Evolutionary conservation across 2,113 vertebrate genomes (phyloP), one percentile per base, ranked within the genome.

Genomic region (Spheniscus mendiculus): DNA sequence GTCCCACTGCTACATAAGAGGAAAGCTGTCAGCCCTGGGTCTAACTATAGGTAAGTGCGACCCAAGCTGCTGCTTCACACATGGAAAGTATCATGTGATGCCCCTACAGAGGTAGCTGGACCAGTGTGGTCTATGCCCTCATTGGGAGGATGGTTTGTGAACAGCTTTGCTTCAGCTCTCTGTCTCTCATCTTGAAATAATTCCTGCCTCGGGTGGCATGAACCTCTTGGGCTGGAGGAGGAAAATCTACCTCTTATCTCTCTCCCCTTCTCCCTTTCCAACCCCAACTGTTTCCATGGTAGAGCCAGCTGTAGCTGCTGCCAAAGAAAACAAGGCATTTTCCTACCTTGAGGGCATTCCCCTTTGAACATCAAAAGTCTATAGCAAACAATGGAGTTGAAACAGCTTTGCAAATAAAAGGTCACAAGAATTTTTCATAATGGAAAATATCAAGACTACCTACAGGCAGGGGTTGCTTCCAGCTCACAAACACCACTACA

Each of bases 341-440:
- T 96, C 90, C 93, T 95, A 97, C 96, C 96, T 96, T 89, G 74
- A 96, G 96, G 95, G 93, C 93, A 97, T 97, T 97, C 94, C 95
- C 91, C 96, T 95, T 94, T 80, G 87, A 97, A 97, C 91, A 97
- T 94, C 91, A 96, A 91, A 96, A 59, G 84, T 95, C 89, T 86
- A 80, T 9, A 85, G 95, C 94, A 97, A 97, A 96, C 94, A 97
- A 96, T 96, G 61, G 94, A 95, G 72, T 87, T 94, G 87, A 89
- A 96, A 96, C 62, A 94, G 87, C 74, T 96, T 93, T 93, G 91
- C 82, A 97, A 95, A 96, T 74, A 97, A 83, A 96, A 96, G 87
- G 84, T 96, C 94, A 96, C 71, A 80, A 94, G 91, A 95, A 93
- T 91, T 96, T 80, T 94, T 96, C 82, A 92, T 91, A 94, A 85